Conservation (phyloP, 2,888 invertebrate species). For the Sarcophaga carnaria region DNA sequence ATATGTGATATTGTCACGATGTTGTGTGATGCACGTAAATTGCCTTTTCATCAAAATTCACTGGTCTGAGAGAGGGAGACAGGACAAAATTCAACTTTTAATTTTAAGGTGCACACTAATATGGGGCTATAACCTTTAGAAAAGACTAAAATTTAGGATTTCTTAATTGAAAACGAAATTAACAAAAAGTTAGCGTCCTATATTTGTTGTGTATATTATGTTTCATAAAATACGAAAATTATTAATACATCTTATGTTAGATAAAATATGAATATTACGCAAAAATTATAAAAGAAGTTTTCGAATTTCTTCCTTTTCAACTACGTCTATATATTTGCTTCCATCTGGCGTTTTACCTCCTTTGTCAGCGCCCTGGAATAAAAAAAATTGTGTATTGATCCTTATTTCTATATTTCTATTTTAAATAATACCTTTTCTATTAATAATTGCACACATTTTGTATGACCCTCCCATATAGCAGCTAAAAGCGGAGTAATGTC, state of each 20-base stretch:
- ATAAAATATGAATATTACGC: too few species aligned
- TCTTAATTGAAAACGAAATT: too few species aligned
- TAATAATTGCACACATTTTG: conserved; percentile 93
- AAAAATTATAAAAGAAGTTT: conserved; percentile 83
- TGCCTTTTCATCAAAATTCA: too few species aligned
- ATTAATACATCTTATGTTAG: conserved; percentile 1
- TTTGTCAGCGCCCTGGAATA: conserved; percentile 89
- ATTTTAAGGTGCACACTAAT: too few species aligned
- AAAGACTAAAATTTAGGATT: too few species aligned
- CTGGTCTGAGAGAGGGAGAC: too few species aligned
- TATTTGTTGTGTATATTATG: conserved; percentile 1
- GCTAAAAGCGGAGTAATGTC: conserved; percentile 96
- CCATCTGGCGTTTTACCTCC: conserved; percentile 94
- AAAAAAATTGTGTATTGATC: background rate
- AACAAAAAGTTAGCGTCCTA: too few species aligned
- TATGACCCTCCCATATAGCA: conserved; percentile 98
- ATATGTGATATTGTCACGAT: too few species aligned
- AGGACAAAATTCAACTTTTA: too few species aligned
- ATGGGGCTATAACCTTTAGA: too few species aligned
- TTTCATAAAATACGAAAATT: background rate
- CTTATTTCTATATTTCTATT: too few species aligned
- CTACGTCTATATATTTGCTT: conserved; percentile 91
- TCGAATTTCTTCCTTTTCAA: conserved; percentile 95
- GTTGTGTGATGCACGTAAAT: too few species aligned
- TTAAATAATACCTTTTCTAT: conserved; percentile 87